Base-by-base conservation (phyloP, 2,113 vertebrate species). In the Cinclus cinclus region DNA sequence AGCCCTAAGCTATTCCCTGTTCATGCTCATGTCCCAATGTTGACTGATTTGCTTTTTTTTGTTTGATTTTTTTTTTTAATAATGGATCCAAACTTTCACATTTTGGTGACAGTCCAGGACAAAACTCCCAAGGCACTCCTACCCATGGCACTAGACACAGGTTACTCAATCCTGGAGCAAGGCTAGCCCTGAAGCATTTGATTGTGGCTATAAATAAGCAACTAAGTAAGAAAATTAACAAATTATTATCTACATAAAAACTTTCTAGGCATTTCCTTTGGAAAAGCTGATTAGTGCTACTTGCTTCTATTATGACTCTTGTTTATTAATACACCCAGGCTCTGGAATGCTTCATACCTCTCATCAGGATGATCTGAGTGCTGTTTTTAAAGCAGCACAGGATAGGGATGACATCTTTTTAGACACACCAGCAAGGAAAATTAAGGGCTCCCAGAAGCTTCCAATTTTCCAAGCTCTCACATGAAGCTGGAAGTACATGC, bases 211-310 rank as follows among this genome's bases (percentile, higher is more conserved):
- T 90, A 94, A 95, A 93, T 90, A 92, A 90, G 76, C 86, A 93
- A 71, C 69, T 87, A 84, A 86, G 80, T 46, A 88, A 92, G 83
- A 96, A 96, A 95, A 89, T 73, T 81, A 95, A 90, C 68, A 81
- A 83, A 84, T 89, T 4, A 86, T 71, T 50, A 93, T 53, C 80
- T 96, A 93, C 37, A 69, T 87, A 93, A 94, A 90, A 96, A 80
- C 86, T 94, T 95, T 92, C 90, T 92, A 95, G 80, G 86, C 76
- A 95, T 96, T 94, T 96, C 83, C 83, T 96, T 89, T 90, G 90
- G 92, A 96, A 96, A 96, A 96, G 90, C 83, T 96, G 92, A 78
- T 97, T 84, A 96, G 92, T 83, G 83, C 79, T 96, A 92, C 83
- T 83, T 83, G 93, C 85, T 83, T 95, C 88, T 93, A 90, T 80